Evolutionary conservation across 2,797 vertebrate genomes (phyloP).

Genomic region (Falco columbarius): DNA sequence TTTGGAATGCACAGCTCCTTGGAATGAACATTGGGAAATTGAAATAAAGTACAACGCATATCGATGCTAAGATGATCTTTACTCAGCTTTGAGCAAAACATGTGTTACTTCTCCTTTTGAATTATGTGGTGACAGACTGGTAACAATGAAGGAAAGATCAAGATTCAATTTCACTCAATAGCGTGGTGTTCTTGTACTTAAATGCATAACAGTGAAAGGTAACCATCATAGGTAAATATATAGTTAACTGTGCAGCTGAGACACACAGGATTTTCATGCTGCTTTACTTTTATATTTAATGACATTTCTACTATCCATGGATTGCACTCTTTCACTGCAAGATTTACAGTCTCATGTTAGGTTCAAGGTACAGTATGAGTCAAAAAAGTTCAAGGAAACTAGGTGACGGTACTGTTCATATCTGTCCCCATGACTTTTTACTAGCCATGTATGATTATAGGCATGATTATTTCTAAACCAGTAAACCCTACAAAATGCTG

Average conservation of each 20-base stretch:
- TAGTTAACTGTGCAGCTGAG: background rate
- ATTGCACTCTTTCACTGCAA: background rate
- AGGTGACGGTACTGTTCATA: background rate
- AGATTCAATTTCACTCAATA: background rate
- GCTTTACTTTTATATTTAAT: background rate
- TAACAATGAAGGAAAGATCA: background rate
- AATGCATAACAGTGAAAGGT: background rate
- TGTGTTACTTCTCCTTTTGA: background rate
- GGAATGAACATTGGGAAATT: background rate
- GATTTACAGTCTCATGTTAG: background rate
- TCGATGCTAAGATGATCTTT: background rate
- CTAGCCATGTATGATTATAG: background rate
- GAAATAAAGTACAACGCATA: constrained; percentile 3
- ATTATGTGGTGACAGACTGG: background rate
- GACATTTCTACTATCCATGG: background rate
- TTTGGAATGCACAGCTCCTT: background rate
- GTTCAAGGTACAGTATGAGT: background rate
- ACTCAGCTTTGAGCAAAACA: background rate
- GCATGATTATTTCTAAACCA: background rate
- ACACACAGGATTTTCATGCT: background rate
- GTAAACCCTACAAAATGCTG: background rate
- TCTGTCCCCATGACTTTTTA: background rate
- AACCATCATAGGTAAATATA: background rate
- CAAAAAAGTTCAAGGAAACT: background rate
- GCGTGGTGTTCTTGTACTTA: background rate